phyloP scores from a whole-genome alignment of 2,888 invertebrate genomes.

The Calameuta pallipes region DNA sequence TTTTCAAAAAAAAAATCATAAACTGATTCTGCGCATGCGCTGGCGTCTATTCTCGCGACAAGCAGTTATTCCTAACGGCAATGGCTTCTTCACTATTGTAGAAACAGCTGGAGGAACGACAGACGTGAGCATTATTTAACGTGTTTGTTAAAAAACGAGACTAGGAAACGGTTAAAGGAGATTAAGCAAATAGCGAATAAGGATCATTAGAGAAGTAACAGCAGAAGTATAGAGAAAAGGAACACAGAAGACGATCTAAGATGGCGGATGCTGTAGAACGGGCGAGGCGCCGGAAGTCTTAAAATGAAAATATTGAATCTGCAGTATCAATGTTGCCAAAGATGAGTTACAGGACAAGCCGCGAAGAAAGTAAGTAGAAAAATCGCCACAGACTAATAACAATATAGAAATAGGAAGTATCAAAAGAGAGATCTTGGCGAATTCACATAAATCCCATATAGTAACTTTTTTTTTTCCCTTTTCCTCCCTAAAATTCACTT shows the following conservation, averaged over 20 bases:
- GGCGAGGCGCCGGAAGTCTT: too few relatives aligned
- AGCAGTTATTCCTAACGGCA: not conserved
- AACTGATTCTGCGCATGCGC: not conserved
- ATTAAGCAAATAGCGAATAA: not conserved
- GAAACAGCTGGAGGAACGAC: not conserved
- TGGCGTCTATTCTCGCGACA: not conserved
- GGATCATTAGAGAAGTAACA: not conserved
- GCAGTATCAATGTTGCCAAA: not conserved
- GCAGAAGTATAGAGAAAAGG: not conserved
- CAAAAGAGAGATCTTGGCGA: not conserved
- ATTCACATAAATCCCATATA: not conserved
- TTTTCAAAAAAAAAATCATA: too few relatives aligned
- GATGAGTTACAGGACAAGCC: too few relatives aligned
- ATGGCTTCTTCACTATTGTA: not conserved
- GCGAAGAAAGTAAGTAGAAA: not conserved
- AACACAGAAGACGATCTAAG: not conserved
- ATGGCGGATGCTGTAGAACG: not conserved
- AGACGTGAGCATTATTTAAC: not conserved
- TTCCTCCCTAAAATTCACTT: conserved; percentile 28
- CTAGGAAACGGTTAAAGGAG: not conserved
- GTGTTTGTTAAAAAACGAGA: not conserved
- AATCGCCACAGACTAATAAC: not conserved
- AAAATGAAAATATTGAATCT: not conserved
- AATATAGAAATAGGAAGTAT: not conserved
- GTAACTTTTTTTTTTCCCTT: too few relatives aligned